Conservation (phyloP, 2,888 invertebrate genomes). For the Xestia rhomboidea region DNA sequence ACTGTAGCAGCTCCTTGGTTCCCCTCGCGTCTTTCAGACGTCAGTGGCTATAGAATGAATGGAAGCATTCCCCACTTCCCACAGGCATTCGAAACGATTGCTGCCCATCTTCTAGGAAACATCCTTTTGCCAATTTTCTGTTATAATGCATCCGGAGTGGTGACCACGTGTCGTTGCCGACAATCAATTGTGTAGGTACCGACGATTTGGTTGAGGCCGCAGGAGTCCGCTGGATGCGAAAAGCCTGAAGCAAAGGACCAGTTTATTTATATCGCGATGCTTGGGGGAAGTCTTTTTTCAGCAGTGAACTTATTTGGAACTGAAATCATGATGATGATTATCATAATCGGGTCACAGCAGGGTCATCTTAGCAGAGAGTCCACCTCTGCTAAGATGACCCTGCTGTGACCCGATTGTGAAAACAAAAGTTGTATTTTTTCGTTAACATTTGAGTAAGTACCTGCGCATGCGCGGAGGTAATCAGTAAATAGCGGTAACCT, state of each 20-base stretch:
- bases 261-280: neutral
- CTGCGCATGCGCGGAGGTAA: conserved; percentile 8
- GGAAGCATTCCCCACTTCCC: neutral
- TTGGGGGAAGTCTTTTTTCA: neutral
- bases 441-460: neutral
- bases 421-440: neutral
- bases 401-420: neutral
- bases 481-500: conserved; percentile 47
- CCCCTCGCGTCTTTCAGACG: conserved; percentile 9
- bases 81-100: neutral
- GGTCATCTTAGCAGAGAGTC: too few relatives aligned
- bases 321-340: neutral
- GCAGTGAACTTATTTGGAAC: neutral
- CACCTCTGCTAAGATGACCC: neutral
- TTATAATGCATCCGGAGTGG: neutral
- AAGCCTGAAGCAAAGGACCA: neutral
- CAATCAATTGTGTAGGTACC: neutral
- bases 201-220: neutral
- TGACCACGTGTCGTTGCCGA: neutral
- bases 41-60: neutral
- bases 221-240: neutral
- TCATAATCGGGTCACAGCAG: too few relatives aligned
- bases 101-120: neutral
- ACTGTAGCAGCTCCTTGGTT: conserved; percentile 1
- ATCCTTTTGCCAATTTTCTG: neutral